phyloP scores from a whole-genome alignment of 2,888 invertebrate species.

The Philereme transversata region DNA sequence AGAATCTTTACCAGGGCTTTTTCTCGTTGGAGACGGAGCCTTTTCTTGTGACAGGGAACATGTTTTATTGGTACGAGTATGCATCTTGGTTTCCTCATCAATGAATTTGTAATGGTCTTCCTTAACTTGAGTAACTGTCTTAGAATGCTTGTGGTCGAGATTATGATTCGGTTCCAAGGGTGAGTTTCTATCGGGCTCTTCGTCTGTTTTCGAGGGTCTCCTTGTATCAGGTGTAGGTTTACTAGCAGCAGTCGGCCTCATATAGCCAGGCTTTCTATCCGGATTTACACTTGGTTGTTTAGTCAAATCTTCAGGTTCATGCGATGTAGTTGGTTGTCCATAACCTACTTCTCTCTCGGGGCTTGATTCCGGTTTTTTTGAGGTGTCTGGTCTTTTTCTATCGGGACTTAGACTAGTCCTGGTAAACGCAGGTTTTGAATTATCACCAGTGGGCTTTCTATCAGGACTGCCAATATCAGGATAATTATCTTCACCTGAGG shows the following conservation, averaged over 20 bases:
- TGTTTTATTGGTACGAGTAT: slow-evolving; percentile 49
- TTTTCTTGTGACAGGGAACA: slow-evolving; percentile 33
- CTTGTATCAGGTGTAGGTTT: slow-evolving; percentile 41
- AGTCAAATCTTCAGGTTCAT: slow-evolving; percentile 26
- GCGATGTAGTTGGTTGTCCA: slow-evolving; percentile 19
- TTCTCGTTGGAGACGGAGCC: slow-evolving; percentile 45
- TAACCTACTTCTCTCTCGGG: slow-evolving; percentile 42
- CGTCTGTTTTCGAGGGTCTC: slow-evolving; percentile 32
- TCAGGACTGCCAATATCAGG: slow-evolving; percentile 27
- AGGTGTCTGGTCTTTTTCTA: slow-evolving; percentile 33
- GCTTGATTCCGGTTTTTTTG: slow-evolving; percentile 33
- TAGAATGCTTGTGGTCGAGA: slow-evolving; percentile 44
- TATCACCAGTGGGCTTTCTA: slow-evolving; percentile 15
- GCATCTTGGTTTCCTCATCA: slow-evolving; percentile 74
- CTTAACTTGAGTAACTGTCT: slow-evolving; percentile 46
- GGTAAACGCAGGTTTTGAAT: slow-evolving; percentile 18
- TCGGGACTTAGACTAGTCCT: slow-evolving; percentile 51
- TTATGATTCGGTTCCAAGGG: slow-evolving; percentile 42
- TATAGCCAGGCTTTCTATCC: slow-evolving; percentile 59
- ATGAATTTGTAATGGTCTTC: slow-evolving; percentile 70
- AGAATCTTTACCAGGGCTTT: slow-evolving; percentile 44
- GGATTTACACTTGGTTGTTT: slow-evolving; percentile 42
- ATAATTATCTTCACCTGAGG: slow-evolving; percentile 25
- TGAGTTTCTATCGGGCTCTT: slow-evolving; percentile 50
- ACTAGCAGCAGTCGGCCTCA: slow-evolving; percentile 57